Evolutionary conservation across 2,797 vertebrate genomes (phyloP).

Genomic region (Sphaeramia orbicularis): DNA sequence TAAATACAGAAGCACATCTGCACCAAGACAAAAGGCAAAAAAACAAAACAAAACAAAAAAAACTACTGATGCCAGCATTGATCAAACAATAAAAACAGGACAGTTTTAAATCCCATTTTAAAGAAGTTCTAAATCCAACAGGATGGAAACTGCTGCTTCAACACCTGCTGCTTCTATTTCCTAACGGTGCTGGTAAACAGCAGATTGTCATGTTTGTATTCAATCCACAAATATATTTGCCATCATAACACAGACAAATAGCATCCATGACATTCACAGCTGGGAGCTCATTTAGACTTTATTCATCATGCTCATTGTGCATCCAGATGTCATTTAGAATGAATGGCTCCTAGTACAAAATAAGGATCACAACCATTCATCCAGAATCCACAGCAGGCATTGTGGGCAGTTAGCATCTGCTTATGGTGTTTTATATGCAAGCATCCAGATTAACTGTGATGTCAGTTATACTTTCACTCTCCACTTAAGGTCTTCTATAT

Average conservation of each 20-base stretch:
- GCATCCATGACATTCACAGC: conserved; percentile 28
- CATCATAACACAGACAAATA: conserved; percentile 7
- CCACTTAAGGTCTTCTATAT: neutral
- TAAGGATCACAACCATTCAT: conserved; percentile 27
- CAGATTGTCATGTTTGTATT: conserved; percentile 16
- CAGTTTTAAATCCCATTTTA: too few relatives aligned
- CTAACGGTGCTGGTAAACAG: conserved; percentile 3
- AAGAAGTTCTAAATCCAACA: neutral
- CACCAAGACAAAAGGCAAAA: conserved; percentile 1
- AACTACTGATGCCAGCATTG: neutral
- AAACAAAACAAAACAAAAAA: neutral
- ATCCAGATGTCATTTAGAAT: conserved; percentile 22
- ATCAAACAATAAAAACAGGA: too few relatives aligned
- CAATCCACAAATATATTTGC: conserved; percentile 16
- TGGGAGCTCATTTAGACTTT: conserved; percentile 25
- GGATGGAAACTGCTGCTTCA: conserved; percentile 35
- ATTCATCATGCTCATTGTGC: conserved; percentile 22
- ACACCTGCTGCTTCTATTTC: conserved; percentile 17
- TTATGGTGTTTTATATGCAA: conserved; percentile 17
- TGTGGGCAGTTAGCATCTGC: conserved; percentile 10
- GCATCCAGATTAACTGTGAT: conserved; percentile 16
- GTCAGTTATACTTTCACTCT: conserved; percentile 44
- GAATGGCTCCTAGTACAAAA: conserved; percentile 28
- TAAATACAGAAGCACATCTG: conserved; percentile 9
- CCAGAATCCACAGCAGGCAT: conserved; percentile 51